Percentiles rank a stretch among this genome's conserved stretches.
These are phyloP conservation scores for Sminthopsis crassicaudata DNA, from an alignment of 2,113 vertebrate genomes.

Conservation along the genomic window DNA sequence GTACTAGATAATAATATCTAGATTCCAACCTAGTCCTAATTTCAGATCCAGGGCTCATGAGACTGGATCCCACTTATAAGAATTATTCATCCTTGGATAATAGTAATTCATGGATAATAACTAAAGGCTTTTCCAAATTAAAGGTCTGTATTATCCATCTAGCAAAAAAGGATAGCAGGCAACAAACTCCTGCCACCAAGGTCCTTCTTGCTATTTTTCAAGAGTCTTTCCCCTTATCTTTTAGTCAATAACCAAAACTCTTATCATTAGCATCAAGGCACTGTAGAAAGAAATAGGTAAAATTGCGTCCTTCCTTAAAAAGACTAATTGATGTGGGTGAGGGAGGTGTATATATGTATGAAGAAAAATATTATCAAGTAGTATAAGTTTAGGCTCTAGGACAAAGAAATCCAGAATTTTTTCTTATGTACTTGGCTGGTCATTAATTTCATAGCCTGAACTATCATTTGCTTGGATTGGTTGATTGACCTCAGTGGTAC, in stretches of 20 bases:
- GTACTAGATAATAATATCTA: neutral
- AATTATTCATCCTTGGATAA: neutral
- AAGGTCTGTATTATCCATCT: neutral
- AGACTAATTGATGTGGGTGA: neutral
- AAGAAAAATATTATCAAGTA: neutral
- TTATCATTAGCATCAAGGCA: neutral
- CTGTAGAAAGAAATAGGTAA: neutral
- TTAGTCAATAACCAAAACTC: neutral
- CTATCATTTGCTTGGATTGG: neutral
- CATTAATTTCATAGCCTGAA: neutral
- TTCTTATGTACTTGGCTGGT: neutral
- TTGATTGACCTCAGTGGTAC: neutral
- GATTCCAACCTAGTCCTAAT: neutral
- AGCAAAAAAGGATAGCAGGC: neutral
- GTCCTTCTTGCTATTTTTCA: neutral
- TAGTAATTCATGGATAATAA: neutral
- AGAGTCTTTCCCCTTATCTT: neutral
- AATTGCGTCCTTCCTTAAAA: neutral
- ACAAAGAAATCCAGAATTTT: neutral
- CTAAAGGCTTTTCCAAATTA: neutral
- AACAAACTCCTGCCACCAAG: neutral
- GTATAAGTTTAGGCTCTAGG: neutral
- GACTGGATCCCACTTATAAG: neutral
- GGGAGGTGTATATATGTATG: neutral
- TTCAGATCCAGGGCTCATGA: neutral